Evolutionary conservation across 2,113 vertebrate genomes (phyloP), one percentile per base, ranked within the genome.

Genomic region (Gavialis gangeticus): DNA sequence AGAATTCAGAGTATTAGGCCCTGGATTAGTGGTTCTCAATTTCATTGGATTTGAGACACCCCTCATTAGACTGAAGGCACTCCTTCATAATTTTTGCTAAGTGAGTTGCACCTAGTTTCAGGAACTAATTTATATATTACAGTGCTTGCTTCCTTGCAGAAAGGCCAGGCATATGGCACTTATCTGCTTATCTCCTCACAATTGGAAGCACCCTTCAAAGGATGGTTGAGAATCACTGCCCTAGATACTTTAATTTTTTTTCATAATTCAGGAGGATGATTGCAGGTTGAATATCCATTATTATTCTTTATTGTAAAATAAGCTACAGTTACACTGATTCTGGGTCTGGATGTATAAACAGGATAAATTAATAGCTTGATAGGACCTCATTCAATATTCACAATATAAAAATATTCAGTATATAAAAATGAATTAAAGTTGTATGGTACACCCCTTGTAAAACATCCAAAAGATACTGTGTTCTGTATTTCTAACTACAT

Each of bases 371-470:
- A n/a, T 80, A 79, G 17, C 56, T 91, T 63, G 75, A 22, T 88
- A 92, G 60, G 24, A 63, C 18, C 15, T 90, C 78, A 59, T 75
- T 93, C 92, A 93, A 30, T 88, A 91, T 88, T 88, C 85, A 80
- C 64, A 77, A 21, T 77, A 5, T 34, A 14, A 4, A 91, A 34
- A 87, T 91, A 86, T 91, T 21, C 34, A 71, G 18, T 12, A 71
- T 22, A 71, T 37, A 71, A 69, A 21, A 73, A 37, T 25, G 24
- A 46, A 22, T 21, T 73, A 34, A 37, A 37, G 13, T 67, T 15
- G 28, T 73, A 22, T 71, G 30, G 19, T 14, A 37, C 9, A 46
- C 46, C 69, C 46, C 19, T 73, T 22, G 14, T 46, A 73, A 46
- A 69, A 69, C 66, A 34, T 30, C 66, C 66, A 34, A 21, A 73